These are phyloP conservation scores for Tenualosa ilisha DNA, from an alignment of 2,797 vertebrate species.

Conservation along the genomic window DNA sequence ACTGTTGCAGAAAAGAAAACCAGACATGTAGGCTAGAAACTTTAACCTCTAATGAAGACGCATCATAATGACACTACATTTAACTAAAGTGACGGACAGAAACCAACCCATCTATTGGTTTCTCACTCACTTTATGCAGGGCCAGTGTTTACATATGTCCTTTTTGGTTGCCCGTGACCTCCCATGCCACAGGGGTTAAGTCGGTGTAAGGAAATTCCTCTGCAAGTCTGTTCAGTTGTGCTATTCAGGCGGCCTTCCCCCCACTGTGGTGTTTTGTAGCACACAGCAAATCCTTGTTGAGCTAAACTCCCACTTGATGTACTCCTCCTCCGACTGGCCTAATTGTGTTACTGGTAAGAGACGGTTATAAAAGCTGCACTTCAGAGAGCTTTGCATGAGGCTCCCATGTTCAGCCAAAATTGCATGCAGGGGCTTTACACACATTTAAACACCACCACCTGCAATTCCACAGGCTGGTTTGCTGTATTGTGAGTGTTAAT, in stretches of 20 bases:
- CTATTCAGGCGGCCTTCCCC: constrained; percentile 45
- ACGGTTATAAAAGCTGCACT: constrained; percentile 33
- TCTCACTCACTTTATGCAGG: not conserved
- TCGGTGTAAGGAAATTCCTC: constrained; percentile 47
- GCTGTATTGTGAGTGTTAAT: not conserved
- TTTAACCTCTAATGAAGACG: not conserved
- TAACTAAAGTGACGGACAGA: not conserved
- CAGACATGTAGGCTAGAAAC: not conserved
- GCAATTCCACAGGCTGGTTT: not conserved
- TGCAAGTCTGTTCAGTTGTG: constrained; percentile 44
- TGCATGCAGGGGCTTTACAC: not conserved
- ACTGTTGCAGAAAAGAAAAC: not conserved
- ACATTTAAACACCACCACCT: not conserved
- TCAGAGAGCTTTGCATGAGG: not conserved
- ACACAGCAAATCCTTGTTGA: constrained; percentile 61
- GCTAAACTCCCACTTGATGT: constrained; percentile 51
- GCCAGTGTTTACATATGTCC: constrained; percentile 35
- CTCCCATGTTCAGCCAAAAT: not conserved
- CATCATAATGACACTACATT: not conserved
- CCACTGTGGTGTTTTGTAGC: constrained; percentile 50
- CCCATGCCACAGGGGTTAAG: constrained; percentile 37
- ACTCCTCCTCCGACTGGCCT: constrained; percentile 39
- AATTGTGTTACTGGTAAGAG: constrained; percentile 45
- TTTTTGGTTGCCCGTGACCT: constrained; percentile 29
- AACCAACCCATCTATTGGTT: not conserved